Evolutionary conservation across 2,113 vertebrate species (phyloP).

Genomic region (Microtus richardsoni): DNA sequence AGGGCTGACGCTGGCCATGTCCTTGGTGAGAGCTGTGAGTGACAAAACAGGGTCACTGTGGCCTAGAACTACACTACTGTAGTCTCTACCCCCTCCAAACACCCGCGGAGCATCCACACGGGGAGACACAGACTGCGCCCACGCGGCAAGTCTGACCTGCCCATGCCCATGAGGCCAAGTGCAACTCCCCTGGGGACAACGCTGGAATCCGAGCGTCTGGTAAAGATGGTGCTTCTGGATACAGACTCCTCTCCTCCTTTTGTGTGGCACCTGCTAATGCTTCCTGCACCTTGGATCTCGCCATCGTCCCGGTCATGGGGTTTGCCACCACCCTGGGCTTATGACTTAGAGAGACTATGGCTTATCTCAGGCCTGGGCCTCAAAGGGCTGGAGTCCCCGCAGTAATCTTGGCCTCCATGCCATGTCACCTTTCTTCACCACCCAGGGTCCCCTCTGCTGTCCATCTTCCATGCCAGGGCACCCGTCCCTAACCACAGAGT

Average conservation of each 20-base stretch:
- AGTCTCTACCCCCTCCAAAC: not conserved
- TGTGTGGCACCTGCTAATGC: not conserved
- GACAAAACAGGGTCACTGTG: constrained; percentile 53
- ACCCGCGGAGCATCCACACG: not conserved
- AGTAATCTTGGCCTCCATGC: not conserved
- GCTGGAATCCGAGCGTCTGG: not conserved
- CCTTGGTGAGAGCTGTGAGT: constrained; percentile 74
- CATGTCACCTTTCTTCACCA: not conserved
- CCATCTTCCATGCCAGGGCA: not conserved
- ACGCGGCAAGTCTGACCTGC: not conserved
- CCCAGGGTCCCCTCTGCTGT: not conserved
- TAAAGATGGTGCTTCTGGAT: not conserved
- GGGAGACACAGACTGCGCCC: not conserved
- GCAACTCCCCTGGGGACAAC: not conserved
- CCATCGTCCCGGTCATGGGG: not conserved
- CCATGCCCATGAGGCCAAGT: not conserved
- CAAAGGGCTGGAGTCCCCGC: not conserved
- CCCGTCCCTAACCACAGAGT: not conserved
- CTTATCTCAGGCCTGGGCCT: not conserved
- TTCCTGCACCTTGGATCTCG: not conserved
- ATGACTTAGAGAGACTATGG: not conserved
- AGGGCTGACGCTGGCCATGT: not conserved
- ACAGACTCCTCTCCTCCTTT: not conserved
- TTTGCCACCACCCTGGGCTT: not conserved
- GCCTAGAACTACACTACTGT: not conserved